These are phyloP conservation scores for Mionectes macconnelli DNA, from an alignment of 2,113 vertebrate genomes.

Conservation along the genomic window DNA sequence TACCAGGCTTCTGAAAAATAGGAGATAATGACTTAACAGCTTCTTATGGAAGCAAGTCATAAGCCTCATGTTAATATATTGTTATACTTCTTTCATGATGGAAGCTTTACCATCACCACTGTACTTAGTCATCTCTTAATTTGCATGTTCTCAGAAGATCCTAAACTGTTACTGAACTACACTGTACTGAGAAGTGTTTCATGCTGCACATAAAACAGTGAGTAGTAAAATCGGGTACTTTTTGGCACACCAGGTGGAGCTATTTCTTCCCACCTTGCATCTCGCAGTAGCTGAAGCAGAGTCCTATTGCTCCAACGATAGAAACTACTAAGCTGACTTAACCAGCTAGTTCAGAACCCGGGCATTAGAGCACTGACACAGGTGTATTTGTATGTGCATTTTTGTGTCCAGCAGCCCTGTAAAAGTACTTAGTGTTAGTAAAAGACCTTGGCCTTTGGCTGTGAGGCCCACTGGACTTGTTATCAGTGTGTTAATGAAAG, in stretches of 20 bases:
- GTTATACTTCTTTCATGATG: neutral
- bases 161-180: neutral
- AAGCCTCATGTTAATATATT: neutral
- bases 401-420: neutral
- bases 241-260: neutral
- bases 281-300: neutral
- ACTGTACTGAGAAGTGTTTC: neutral
- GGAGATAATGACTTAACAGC: neutral
- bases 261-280: neutral
- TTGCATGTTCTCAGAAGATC: neutral
- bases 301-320: fast-evolving
- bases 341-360: neutral
- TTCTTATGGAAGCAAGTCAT: neutral
- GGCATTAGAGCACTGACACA: fast-evolving
- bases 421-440: neutral
- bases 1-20: neutral
- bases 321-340: fast-evolving
- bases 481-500: neutral
- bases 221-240: neutral
- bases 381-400: fast-evolving
- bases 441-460: neutral
- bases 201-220: neutral
- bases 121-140: neutral
- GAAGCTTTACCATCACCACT: neutral
- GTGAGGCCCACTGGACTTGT: neutral